Evolutionary conservation across 2,113 vertebrate species (phyloP).

Genomic region (Cathartes aura): DNA sequence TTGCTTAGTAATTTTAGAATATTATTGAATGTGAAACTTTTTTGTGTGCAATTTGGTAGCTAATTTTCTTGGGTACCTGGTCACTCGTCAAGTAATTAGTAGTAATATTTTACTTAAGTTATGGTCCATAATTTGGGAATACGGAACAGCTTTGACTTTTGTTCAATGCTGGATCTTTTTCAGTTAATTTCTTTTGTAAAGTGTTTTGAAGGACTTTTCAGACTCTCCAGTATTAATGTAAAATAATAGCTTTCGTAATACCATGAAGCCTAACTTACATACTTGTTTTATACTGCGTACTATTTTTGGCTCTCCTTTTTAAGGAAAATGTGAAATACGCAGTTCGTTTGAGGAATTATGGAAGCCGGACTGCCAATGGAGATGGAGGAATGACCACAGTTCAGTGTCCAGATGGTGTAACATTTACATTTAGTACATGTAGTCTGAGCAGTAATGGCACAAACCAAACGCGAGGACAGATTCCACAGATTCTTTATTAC

Average conservation of each 20-base stretch:
- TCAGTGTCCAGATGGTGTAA: constrained; percentile 93
- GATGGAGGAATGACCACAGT: constrained; percentile 98
- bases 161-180: background rate
- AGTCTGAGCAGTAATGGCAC: constrained; percentile 99
- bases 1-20: background rate
- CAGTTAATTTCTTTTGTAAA: background rate
- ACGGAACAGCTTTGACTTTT: background rate
- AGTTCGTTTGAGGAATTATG: constrained; percentile 95
- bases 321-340: constrained; percentile 97
- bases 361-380: constrained; percentile 97
- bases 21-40: background rate
- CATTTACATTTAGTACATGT: constrained; percentile 95
- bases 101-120: background rate
- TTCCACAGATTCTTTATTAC: constrained; percentile 98
- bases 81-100: background rate
- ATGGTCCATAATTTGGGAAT: fast-evolving
- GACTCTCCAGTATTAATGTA: background rate
- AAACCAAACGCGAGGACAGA: constrained; percentile 96
- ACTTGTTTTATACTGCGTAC: background rate
- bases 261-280: background rate
- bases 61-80: background rate
- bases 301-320: background rate
- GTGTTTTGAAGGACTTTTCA: background rate
- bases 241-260: background rate
- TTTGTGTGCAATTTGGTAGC: background rate